These are phyloP conservation scores for Cervus canadensis DNA, from an alignment of 2,113 vertebrate genomes.

Conservation along the genomic window DNA sequence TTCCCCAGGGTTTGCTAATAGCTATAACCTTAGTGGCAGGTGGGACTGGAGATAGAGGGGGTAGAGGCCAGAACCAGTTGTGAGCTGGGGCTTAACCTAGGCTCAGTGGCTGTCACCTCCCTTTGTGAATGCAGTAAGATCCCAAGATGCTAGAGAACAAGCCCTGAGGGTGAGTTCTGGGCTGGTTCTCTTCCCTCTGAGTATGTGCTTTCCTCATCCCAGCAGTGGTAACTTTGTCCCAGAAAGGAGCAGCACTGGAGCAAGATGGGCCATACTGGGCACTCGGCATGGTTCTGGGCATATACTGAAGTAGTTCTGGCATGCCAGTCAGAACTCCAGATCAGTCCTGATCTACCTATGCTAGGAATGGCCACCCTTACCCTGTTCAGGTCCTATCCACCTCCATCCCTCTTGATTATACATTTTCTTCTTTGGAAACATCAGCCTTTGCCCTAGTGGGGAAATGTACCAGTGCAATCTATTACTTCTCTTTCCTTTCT, in stretches of 20 bases:
- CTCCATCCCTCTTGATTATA: background rate
- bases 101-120: background rate
- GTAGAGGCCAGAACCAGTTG: background rate
- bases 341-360: background rate
- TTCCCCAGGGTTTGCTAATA: background rate
- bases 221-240: background rate
- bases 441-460: background rate
- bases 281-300: background rate
- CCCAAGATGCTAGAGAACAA: background rate
- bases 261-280: background rate
- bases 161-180: background rate
- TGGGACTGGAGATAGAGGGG: background rate
- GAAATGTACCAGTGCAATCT: background rate
- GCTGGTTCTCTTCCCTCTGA: background rate
- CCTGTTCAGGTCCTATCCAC: background rate
- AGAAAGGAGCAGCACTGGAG: background rate
- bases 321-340: background rate
- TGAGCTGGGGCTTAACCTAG: background rate
- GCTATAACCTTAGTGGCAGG: background rate
- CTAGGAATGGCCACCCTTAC: background rate
- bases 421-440: background rate
- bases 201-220: background rate
- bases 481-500: background rate
- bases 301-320: background rate
- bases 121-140: background rate